Conservation (phyloP, 1,140 invertebrate species). For the Phenacoccus solenopsis region DNA sequence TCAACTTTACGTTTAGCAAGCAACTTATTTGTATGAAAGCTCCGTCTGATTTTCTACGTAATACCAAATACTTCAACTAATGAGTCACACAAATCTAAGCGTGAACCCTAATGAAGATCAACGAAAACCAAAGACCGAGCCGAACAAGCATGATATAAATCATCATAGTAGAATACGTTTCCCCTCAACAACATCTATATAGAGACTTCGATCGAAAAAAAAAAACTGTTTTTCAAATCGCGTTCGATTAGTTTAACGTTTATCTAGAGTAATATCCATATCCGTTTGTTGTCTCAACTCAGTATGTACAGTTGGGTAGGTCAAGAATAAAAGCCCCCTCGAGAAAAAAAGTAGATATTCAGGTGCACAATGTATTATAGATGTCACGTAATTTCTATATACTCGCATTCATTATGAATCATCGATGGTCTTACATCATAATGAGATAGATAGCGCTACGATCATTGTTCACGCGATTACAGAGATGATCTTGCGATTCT, state of each 20-base stretch:
- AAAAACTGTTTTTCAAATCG: background rate
- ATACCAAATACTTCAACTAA: too few species aligned
- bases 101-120: too few species aligned
- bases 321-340: background rate
- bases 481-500: background rate
- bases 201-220: too few species aligned
- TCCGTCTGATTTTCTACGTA: too few species aligned
- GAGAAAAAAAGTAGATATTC: background rate
- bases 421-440: constrained; percentile 17
- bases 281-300: background rate
- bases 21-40: too few species aligned
- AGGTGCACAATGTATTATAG: constrained; percentile 13
- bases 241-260: too few species aligned
- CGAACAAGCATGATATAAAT: too few species aligned
- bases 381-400: constrained; percentile 14
- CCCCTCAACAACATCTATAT: too few species aligned
- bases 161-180: too few species aligned
- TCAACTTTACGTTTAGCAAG: too few species aligned
- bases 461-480: constrained; percentile 6
- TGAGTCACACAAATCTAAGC: too few species aligned
- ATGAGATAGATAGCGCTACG: constrained; percentile 7
- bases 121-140: too few species aligned
- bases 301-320: background rate
- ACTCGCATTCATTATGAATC: constrained; percentile 9
- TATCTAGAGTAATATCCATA: background rate